phyloP scores from a whole-genome alignment of 2,797 vertebrate species.

The Centropyge bicolor region DNA sequence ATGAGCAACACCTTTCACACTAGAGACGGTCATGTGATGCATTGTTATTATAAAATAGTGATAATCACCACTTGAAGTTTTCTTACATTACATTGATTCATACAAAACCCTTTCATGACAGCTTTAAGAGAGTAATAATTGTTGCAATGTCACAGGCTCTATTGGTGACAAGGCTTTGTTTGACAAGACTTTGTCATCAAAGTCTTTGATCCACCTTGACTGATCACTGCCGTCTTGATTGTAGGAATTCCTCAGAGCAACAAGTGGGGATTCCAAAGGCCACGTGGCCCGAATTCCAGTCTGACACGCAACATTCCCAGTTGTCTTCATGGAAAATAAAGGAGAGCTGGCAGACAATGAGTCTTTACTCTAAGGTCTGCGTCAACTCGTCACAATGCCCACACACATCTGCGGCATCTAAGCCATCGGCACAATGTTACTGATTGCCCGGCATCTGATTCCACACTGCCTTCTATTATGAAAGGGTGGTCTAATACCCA shows the following conservation, averaged over 20 bases:
- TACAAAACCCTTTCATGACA: background rate
- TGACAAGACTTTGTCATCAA: background rate
- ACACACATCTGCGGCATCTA: constrained; percentile 49
- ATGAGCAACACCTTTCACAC: background rate
- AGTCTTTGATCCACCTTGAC: constrained; percentile 48
- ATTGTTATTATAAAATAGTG: background rate
- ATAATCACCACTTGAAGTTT: background rate
- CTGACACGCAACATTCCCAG: constrained; percentile 64
- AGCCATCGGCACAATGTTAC: constrained; percentile 51
- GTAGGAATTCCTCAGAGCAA: constrained; percentile 45
- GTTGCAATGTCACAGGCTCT: constrained; percentile 9
- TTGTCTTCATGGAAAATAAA: constrained; percentile 70
- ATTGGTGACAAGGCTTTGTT: constrained; percentile 11
- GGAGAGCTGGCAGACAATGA: constrained; percentile 49
- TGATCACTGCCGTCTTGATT: constrained; percentile 34
- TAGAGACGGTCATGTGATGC: background rate
- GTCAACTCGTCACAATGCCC: constrained; percentile 34
- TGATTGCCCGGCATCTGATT: constrained; percentile 42
- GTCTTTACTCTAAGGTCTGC: constrained; percentile 29
- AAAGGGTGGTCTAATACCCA: constrained; percentile 46
- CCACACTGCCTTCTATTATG: constrained; percentile 31
- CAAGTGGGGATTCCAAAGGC: constrained; percentile 70
- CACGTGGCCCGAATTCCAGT: constrained; percentile 65
- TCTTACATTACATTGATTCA: constrained; percentile 2
- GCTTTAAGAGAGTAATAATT: constrained; percentile 16